Conservation (phyloP, 2,888 invertebrate species). For the Acleris cristana region DNA sequence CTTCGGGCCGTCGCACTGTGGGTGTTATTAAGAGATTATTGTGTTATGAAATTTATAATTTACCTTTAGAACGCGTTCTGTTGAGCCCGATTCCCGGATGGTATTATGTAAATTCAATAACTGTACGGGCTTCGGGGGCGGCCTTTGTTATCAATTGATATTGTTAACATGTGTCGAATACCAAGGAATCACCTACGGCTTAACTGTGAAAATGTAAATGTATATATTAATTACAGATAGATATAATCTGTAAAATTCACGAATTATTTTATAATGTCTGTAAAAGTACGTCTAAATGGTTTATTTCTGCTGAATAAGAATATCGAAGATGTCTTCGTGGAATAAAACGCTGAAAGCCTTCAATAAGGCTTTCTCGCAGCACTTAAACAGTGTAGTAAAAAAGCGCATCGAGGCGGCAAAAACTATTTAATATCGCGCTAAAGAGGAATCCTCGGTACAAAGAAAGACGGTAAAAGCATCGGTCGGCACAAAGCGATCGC, state of each 20-base stretch:
- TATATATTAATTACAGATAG: background rate
- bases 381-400: constrained; percentile 59
- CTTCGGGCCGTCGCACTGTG: constrained; percentile 45
- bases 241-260: too few relatives aligned
- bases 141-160: constrained; percentile 60
- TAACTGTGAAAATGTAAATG: background rate
- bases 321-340: constrained; percentile 26
- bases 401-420: constrained; percentile 69
- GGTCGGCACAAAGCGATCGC: constrained; percentile 69
- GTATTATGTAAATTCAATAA: constrained; percentile 73
- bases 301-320: constrained; percentile 22
- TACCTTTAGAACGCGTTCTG: constrained; percentile 53
- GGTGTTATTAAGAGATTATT: constrained; percentile 70
- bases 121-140: constrained; percentile 47
- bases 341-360: constrained; percentile 42
- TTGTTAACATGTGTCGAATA: constrained; percentile 32
- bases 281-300: background rate
- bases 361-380: constrained; percentile 50
- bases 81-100: constrained; percentile 57
- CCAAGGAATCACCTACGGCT: background rate
- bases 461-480: constrained; percentile 67
- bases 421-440: constrained; percentile 80
- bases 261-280: too few relatives aligned
- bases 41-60: constrained; percentile 68
- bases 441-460: constrained; percentile 64